phyloP scores from a whole-genome alignment of 2,888 invertebrate species.

The Polyommatus icarus region DNA sequence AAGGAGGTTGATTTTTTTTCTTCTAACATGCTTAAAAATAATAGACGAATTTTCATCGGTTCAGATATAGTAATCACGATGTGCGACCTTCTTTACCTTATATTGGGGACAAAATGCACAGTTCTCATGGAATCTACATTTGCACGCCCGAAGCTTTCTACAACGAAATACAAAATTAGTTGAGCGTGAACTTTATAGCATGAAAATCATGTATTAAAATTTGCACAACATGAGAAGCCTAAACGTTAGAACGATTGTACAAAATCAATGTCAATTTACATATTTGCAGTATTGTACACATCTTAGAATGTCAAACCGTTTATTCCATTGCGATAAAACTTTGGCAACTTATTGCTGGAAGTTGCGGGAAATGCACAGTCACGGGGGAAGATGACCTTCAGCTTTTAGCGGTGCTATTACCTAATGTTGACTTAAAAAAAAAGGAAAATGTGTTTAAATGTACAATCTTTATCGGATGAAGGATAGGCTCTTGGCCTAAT shows the following conservation, averaged over 20 bases:
- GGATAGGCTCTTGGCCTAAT: neutral
- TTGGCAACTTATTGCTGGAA: neutral
- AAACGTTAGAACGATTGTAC: neutral
- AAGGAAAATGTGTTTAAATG: neutral
- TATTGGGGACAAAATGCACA: no score
- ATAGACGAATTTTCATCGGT: no score
- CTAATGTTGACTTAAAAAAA: neutral
- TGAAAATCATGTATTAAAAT: neutral
- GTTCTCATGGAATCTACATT: no score
- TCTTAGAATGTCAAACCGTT: constrained; percentile 3
- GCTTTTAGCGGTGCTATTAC: neutral
- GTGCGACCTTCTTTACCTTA: no score
- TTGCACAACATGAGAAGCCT: neutral
- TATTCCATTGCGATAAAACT: constrained; percentile 3
- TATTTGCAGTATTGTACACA: neutral
- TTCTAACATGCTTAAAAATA: no score
- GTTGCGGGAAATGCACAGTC: neutral
- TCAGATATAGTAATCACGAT: no score
- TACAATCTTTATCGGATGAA: neutral
- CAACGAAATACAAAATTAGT: no score
- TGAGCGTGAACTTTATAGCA: no score
- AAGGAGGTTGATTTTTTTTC: no score
- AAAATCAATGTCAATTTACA: neutral
- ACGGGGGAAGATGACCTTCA: neutral
- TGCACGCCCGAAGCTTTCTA: no score